A percentile compares a stretch with the other conserved stretches of the same genome.
Conservation (phyloP, 2,888 invertebrate species). For the Lasioglossum lativentre region DNA sequence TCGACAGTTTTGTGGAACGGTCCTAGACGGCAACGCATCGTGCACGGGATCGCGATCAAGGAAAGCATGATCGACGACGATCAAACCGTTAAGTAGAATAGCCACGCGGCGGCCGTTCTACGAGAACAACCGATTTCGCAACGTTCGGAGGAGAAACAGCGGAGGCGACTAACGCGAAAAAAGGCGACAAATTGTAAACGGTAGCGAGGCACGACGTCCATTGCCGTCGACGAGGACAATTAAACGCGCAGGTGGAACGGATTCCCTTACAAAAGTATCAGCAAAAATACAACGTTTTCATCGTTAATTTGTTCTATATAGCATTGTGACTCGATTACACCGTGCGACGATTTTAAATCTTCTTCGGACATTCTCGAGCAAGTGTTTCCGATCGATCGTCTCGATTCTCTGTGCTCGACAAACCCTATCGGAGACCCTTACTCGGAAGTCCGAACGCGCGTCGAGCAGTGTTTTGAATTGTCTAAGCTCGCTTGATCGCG, state of each 20-base stretch:
- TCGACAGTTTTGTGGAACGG: background rate
- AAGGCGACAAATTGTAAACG: background rate
- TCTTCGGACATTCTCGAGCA: background rate
- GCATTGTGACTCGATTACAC: conserved; percentile 39
- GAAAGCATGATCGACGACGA: background rate
- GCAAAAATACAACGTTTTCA: conserved; percentile 65
- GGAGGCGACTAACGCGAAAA: background rate
- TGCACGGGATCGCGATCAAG: background rate
- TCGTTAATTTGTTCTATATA: conserved; percentile 56
- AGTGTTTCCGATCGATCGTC: background rate
- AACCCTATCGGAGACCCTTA: background rate
- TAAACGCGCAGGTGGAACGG: conserved; percentile 32
- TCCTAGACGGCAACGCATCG: conserved; percentile 4
- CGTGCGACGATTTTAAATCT: background rate
- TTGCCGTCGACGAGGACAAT: background rate
- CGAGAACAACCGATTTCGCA: conserved; percentile 1
- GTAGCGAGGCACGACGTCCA: background rate
- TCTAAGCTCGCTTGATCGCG: conserved; percentile 31
- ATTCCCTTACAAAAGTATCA: conserved; percentile 66
- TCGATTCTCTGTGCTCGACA: background rate
- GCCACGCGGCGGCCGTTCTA: conserved; percentile 1
- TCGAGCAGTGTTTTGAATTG: conserved; percentile 12
- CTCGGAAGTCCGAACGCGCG: background rate
- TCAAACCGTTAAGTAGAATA: conserved; percentile 19
- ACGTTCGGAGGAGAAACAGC: background rate